Percentiles rank a stretch among this genome's conserved stretches.
Evolutionary conservation across 2,113 vertebrate species (phyloP).

Genomic region (Thomomys bottae): DNA sequence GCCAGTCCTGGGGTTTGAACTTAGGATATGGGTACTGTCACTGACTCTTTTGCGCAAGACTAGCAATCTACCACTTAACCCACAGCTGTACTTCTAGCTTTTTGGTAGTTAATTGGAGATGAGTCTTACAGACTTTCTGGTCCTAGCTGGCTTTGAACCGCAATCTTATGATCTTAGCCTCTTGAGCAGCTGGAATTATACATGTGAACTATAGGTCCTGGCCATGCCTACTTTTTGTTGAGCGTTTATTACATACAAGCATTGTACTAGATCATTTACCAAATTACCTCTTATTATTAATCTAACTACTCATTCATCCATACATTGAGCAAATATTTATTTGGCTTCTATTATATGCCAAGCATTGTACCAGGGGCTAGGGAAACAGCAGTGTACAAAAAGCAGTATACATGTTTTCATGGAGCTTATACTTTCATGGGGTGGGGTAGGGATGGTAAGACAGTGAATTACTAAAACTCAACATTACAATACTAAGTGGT

Average conservation of each 20-base stretch:
- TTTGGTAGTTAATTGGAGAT: too few species aligned
- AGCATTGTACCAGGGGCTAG: not conserved
- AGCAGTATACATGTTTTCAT: not conserved
- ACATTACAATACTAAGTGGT: not conserved
- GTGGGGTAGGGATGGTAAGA: not conserved
- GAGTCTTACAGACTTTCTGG: too few species aligned
- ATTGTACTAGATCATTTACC: not conserved
- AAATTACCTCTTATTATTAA: not conserved
- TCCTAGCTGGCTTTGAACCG: too few species aligned
- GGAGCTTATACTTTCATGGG: not conserved
- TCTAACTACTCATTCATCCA: not conserved
- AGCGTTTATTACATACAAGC: not conserved
- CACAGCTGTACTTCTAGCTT: too few species aligned
- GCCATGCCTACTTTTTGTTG: not conserved
- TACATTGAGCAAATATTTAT: not conserved
- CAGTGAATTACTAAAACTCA: not conserved
- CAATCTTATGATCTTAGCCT: too few species aligned
- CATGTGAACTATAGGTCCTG: too few species aligned
- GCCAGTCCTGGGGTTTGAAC: too few species aligned
- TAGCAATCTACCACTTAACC: too few species aligned
- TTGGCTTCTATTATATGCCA: not conserved
- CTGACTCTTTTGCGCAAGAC: too few species aligned
- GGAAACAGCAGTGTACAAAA: not conserved
- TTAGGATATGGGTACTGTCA: too few species aligned
- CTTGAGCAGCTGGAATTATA: too few species aligned